phyloP scores from a whole-genome alignment of 2,888 invertebrate genomes.

The Aplocera efformata region DNA sequence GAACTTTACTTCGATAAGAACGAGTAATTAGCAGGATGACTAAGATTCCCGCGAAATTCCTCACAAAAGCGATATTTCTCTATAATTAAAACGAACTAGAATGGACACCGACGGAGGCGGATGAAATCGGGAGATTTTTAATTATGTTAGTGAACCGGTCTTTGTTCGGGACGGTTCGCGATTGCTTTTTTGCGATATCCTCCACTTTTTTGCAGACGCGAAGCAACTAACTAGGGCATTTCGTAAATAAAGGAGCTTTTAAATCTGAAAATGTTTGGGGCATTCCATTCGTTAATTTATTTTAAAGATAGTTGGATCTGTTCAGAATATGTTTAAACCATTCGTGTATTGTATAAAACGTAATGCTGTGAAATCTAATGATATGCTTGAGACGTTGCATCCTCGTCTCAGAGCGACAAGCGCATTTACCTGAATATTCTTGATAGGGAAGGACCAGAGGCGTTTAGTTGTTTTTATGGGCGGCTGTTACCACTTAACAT shows the following conservation, averaged over 20 bases:
- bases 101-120: conserved; percentile 38
- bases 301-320: conserved; percentile 18
- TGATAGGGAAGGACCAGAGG: too few species aligned
- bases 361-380: too few species aligned
- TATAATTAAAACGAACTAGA: conserved; percentile 44
- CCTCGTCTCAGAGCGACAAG: too few species aligned
- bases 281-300: conserved; percentile 24
- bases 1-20: not conserved
- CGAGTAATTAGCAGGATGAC: conserved; percentile 15
- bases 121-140: conserved; percentile 48
- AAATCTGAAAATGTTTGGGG: conserved; percentile 19
- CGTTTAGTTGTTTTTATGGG: too few species aligned
- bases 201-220: conserved; percentile 40
- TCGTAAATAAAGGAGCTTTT: conserved; percentile 33
- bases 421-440: too few species aligned
- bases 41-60: conserved; percentile 14
- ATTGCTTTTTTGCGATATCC: conserved; percentile 48
- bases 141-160: conserved; percentile 51
- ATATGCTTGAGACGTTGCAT: too few species aligned
- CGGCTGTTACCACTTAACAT: too few species aligned
- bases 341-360: too few species aligned
- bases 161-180: conserved; percentile 39
- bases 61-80: conserved; percentile 36
- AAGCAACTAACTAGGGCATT: conserved; percentile 46
- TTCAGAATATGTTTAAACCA: too few species aligned